Base-by-base conservation (phyloP, 2,113 vertebrate genomes). In the Embiotoca jacksoni region DNA sequence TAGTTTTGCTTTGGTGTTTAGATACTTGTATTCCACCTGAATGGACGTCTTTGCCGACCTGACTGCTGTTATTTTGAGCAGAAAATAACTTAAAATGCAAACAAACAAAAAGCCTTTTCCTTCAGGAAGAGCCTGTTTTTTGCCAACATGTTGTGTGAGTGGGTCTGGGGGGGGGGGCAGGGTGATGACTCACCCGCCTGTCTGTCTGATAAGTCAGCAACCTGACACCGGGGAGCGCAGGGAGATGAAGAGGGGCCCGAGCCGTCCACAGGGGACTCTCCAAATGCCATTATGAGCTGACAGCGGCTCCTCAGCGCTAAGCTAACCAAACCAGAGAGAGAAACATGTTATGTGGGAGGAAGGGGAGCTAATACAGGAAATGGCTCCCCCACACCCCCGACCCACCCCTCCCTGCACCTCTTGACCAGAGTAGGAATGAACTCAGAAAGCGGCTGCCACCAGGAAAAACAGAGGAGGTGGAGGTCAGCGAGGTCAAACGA, bases 281-380 rank as follows among this genome's bases (percentile, higher is more conserved):
- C 78, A 75, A 90, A 87, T 90, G 86, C 86, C 89, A 91, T 93
- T 92, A 90, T 30, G 73, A 84, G 75, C 70, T 57, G 33, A 77
- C 75, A 74, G 83, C 84, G 68, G 53, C 69, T 72, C 78, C 68
- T 33, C 72, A 52, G 76, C 37, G 49, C 75, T 57, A 60, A 66
- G 75, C 74, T 79, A 75, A 78, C 84, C 49, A 55, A 75, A 80
- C 53, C 76, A 68, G 62, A 60, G 89, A 63, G 64, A 74, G 50
- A 81, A 60, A 82, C 74, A 77, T 92, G 91, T 85, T 90, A 81
- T 91, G 83, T 87, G 65, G 52, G 39, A 66, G 64, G 73, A 65
- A 68, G 55, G 72, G 57, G 81, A 11, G 79, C 49, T 85, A 84
- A 84, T 92, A 83, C 88, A 88, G 86, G 87, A 93, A 92, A 92